Conservation (phyloP, 2,113 vertebrate species). For the Alaudala cheleensis region DNA sequence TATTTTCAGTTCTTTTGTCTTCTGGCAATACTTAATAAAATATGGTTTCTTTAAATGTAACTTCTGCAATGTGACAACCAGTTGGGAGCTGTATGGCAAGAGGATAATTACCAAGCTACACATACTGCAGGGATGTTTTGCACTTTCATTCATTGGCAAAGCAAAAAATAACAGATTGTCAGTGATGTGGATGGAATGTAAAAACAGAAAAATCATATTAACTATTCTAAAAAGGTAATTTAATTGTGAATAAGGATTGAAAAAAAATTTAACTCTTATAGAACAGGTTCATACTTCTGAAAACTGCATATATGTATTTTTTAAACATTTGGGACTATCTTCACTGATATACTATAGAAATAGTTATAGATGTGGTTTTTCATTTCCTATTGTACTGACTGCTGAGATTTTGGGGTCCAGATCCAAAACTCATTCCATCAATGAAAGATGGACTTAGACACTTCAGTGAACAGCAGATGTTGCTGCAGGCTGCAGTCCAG, state of each 20-base stretch:
- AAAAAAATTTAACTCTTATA: background rate
- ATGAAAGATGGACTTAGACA: background rate
- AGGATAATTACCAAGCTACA: slow-evolving; percentile 38
- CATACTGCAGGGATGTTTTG: background rate
- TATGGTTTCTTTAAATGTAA: slow-evolving; percentile 41
- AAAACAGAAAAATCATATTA: background rate
- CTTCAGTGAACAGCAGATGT: background rate
- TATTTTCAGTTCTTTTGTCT: slow-evolving; percentile 66
- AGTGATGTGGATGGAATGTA: background rate
- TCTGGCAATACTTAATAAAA: slow-evolving; percentile 72
- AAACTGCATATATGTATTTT: background rate
- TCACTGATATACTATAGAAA: background rate
- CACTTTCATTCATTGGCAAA: background rate
- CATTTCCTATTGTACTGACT: background rate
- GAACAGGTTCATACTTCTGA: background rate
- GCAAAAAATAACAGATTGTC: slow-evolving; percentile 3
- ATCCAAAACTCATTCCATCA: background rate
- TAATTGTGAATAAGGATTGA: background rate
- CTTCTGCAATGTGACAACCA: slow-evolving; percentile 22
- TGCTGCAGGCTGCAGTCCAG: background rate
- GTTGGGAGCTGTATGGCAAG: slow-evolving; percentile 18
- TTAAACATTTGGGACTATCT: background rate
- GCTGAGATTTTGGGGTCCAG: background rate
- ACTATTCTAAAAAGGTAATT: background rate
- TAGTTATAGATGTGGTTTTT: background rate